Base-by-base conservation (phyloP, 2,797 vertebrate genomes). In the Sylvia borin region DNA sequence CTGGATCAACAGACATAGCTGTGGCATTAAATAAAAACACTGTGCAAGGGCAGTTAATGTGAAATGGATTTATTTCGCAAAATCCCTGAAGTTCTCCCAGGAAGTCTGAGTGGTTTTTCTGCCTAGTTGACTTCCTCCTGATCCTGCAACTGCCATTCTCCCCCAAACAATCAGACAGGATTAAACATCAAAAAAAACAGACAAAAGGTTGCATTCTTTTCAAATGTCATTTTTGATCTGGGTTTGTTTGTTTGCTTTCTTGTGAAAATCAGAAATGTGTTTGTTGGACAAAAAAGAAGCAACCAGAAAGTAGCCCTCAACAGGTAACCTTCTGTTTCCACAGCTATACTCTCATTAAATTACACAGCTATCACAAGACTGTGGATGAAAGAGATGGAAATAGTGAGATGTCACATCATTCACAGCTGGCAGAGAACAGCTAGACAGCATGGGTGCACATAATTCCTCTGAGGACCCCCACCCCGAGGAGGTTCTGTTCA, bases 21-120 rank as follows among this genome's bases (percentile, higher is more conserved):
- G 32, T 20, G 71, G 61, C 53, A 67, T 66, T 79, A 90, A 94
- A 95, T 67, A 73, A 87, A 92, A 66, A 16, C 53, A 74, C 12
- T 13, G 16, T 68, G 43, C 0, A 0, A 76, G 40, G 29, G 27
- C 36, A 76, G 50, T 57, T 77, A 65, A 61, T 43, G 36, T 80
- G 53, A 87, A 92, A 89, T 0, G 1, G 14, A 31, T 15, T 87
- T 34, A 31, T 79, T 94, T 86, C 65, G 89, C 65, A 85, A 92
- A 93, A 64, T 51, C 27, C 22, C 24, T 47, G 9, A 79, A 50
- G 32, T 70, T 81, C 32, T 61, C 21, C 11, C 10, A 26, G 76
- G 77, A 82, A 90, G 15, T 47, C 45, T 48, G 27, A 74, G 32
- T 4, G 2, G 0, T 45, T 64, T 86, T 90, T 48, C 57, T 82